phyloP scores from a whole-genome alignment of 35 echinoderm and acorn worm species.

The Ophiothrix spiculata region DNA sequence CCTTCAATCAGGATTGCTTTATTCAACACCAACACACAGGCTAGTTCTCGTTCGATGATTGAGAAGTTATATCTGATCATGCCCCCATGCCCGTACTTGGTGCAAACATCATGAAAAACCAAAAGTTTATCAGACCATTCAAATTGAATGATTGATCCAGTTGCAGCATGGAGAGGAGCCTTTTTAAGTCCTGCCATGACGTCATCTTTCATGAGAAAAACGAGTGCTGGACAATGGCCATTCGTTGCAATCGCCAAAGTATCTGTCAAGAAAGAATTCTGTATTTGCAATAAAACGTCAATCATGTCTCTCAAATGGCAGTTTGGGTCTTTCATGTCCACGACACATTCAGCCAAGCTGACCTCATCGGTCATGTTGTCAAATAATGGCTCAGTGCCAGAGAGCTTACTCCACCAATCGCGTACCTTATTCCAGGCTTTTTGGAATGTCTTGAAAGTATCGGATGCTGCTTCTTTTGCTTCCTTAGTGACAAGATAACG shows the following conservation, averaged over 20 bases:
- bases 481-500: not conserved
- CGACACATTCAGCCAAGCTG: slow-evolving; percentile 14
- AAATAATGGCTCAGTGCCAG: not conserved
- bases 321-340: not conserved
- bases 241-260: slow-evolving; percentile 12
- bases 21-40: slow-evolving; percentile 13
- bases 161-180: slow-evolving; percentile 19
- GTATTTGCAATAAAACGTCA: not conserved
- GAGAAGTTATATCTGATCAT: slow-evolving; percentile 21
- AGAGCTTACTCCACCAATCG: slow-evolving; percentile 25
- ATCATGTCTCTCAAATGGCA: slow-evolving; percentile 28
- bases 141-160: slow-evolving; percentile 1
- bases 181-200: slow-evolving; percentile 23
- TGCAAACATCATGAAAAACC: slow-evolving; percentile 18
- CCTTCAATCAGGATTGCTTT: slow-evolving; percentile 24
- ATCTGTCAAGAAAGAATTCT: slow-evolving; percentile 27
- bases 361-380: not conserved
- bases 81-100: slow-evolving; percentile 32
- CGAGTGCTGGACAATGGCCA: slow-evolving; percentile 17
- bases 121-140: slow-evolving; percentile 10
- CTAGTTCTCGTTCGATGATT: slow-evolving; percentile 30
- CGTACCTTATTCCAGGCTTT: slow-evolving; percentile 21
- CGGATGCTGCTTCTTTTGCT: not conserved
- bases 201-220: slow-evolving; percentile 28
- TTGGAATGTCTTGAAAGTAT: slow-evolving; percentile 17